These are phyloP conservation scores for Agelastica alni DNA, from an alignment of 2,888 invertebrate genomes.

Conservation along the genomic window DNA sequence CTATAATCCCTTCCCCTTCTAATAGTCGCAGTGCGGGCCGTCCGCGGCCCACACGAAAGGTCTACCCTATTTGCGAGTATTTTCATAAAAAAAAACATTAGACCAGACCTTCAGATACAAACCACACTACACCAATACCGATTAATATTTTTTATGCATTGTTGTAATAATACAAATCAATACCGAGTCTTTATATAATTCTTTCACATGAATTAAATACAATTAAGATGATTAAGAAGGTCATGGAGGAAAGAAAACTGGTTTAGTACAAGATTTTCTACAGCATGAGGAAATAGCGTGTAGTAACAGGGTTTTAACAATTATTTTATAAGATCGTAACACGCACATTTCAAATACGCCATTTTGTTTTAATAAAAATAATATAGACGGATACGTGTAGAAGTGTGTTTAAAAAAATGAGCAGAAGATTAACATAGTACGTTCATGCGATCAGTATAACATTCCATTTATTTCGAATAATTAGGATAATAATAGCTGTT, in stretches of 20 bases:
- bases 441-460: neutral
- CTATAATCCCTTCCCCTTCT: too few relatives aligned
- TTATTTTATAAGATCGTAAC: neutral
- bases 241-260: neutral
- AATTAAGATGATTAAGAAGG: too few relatives aligned
- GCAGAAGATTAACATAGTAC: neutral
- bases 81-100: too few relatives aligned
- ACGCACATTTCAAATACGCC: slow-evolving; percentile 4
- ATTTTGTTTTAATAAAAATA: slow-evolving; percentile 1
- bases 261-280: neutral
- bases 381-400: neutral
- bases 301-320: neutral
- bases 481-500: neutral
- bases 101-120: too few relatives aligned
- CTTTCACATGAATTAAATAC: too few relatives aligned
- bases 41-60: too few relatives aligned
- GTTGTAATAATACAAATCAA: too few relatives aligned
- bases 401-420: neutral
- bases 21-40: too few relatives aligned
- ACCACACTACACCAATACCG: too few relatives aligned
- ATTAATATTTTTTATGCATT: too few relatives aligned
- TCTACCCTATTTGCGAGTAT: too few relatives aligned
- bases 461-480: neutral
- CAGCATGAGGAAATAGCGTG: neutral
- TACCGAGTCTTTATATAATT: too few relatives aligned